These are phyloP conservation scores for Rhinoptilus africanus DNA, from an alignment of 2,113 vertebrate genomes.

Conservation along the genomic window DNA sequence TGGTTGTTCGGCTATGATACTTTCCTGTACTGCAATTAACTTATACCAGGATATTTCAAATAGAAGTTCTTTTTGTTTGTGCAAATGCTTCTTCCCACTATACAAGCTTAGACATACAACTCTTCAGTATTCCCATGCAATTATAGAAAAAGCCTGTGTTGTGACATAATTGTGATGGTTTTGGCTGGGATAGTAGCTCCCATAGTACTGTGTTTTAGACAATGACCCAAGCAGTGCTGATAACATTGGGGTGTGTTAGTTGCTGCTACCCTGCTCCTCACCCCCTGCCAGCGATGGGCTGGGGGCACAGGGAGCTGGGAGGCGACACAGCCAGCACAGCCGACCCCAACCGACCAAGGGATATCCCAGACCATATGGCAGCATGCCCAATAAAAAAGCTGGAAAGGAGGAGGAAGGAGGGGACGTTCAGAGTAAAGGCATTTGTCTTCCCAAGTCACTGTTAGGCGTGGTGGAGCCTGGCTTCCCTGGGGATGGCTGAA, in stretches of 20 bases:
- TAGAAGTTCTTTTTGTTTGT: background rate
- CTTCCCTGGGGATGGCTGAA: background rate
- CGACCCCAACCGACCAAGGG: background rate
- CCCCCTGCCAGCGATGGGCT: background rate
- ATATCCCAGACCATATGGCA: background rate
- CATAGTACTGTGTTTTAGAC: background rate
- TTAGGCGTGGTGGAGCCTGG: background rate
- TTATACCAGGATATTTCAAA: background rate
- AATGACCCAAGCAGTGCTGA: rapidly evolving
- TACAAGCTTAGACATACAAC: background rate
- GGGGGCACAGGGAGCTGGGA: background rate
- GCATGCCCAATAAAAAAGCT: background rate
- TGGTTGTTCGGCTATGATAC: background rate
- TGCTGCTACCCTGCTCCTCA: background rate
- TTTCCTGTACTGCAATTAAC: background rate
- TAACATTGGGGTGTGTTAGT: background rate
- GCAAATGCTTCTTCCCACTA: background rate
- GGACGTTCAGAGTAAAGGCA: background rate
- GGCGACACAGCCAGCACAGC: background rate
- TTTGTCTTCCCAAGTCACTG: background rate
- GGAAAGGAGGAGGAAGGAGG: background rate
- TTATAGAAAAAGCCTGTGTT: background rate
- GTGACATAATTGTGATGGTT: background rate
- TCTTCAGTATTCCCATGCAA: background rate
- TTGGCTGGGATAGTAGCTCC: background rate